phyloP scores from a whole-genome alignment of 2,113 vertebrate species.

The Tinamus guttatus region DNA sequence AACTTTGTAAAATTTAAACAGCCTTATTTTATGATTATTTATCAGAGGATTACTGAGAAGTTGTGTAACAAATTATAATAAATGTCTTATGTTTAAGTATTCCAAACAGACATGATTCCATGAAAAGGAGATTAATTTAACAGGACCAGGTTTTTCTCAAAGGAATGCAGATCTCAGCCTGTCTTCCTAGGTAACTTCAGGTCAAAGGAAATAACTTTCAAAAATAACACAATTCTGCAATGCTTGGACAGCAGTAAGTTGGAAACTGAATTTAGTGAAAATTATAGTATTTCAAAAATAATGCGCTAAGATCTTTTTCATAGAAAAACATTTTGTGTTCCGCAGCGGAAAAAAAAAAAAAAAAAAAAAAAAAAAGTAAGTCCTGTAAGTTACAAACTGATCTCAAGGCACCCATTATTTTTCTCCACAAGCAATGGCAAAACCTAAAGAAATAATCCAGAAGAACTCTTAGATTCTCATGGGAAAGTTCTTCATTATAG shows the following conservation, averaged over 20 bases:
- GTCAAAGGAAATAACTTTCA: constrained; percentile 79
- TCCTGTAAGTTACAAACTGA: constrained; percentile 66
- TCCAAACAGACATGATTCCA: background rate
- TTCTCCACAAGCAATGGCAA: constrained; percentile 75
- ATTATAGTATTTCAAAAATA: constrained; percentile 86
- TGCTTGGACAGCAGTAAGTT: constrained; percentile 73
- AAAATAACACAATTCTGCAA: constrained; percentile 81
- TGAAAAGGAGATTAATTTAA: constrained; percentile 40
- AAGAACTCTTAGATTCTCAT: constrained; percentile 68
- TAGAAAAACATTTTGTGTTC: constrained; percentile 84
- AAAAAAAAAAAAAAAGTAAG: constrained; percentile 66
- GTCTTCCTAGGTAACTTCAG: constrained; percentile 79
- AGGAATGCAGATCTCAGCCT: constrained; percentile 55
- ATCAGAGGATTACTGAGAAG: background rate
- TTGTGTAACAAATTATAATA: background rate
- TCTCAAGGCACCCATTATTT: constrained; percentile 79
- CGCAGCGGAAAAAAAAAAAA: constrained; percentile 76
- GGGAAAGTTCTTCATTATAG: constrained; percentile 63
- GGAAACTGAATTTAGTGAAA: constrained; percentile 83
- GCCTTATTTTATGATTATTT: background rate
- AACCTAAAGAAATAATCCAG: constrained; percentile 67
- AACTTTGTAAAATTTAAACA: background rate
- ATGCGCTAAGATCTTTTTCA: constrained; percentile 82
- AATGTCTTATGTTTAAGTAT: background rate
- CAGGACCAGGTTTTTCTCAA: constrained; percentile 33